Evolutionary conservation across 2,797 vertebrate genomes (phyloP).

Genomic region (Silurus aristotelis): DNA sequence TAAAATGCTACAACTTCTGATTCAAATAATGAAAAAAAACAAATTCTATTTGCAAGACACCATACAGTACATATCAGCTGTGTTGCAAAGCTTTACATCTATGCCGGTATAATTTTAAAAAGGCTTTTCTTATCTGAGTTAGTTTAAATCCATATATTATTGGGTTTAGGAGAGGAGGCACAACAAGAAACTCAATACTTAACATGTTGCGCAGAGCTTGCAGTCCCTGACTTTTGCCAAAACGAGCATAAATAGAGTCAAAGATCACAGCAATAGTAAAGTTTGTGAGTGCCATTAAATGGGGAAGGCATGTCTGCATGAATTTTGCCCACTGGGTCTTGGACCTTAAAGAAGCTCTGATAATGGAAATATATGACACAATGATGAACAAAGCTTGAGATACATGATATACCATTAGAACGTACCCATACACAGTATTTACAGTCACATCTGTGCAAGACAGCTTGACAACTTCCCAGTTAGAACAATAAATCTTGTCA

Average conservation of each 20-base stretch:
- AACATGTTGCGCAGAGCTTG: conserved; percentile 58
- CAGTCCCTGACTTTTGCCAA: conserved; percentile 31
- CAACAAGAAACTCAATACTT: conserved; percentile 65
- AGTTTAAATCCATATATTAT: conserved; percentile 70
- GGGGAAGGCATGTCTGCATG: conserved; percentile 69
- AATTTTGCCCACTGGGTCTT: conserved; percentile 59
- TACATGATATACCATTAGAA: conserved; percentile 51
- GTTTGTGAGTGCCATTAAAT: conserved; percentile 63
- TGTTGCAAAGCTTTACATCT: conserved; percentile 12
- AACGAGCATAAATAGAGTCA: conserved; percentile 64
- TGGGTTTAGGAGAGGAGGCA: conserved; percentile 69
- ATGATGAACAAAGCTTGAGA: conserved; percentile 60
- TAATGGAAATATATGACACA: conserved; percentile 64
- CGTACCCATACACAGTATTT: conserved; percentile 63
- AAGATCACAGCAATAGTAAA: conserved; percentile 58
- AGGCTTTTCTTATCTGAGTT: conserved; percentile 58
- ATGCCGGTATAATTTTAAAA: conserved; percentile 44
- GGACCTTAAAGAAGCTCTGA: conserved; percentile 57
- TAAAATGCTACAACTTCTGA: no score
- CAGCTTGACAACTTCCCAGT: conserved; percentile 71
- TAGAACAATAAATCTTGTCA: conserved; percentile 66
- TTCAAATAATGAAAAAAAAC: no score
- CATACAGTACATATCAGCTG: conserved; percentile 48
- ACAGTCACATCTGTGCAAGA: conserved; percentile 60
- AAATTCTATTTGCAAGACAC: no score